Percentiles rank a stretch among this genome's conserved stretches.
Conservation (phyloP, 2,888 invertebrate species). For the Cheilosia pagana region DNA sequence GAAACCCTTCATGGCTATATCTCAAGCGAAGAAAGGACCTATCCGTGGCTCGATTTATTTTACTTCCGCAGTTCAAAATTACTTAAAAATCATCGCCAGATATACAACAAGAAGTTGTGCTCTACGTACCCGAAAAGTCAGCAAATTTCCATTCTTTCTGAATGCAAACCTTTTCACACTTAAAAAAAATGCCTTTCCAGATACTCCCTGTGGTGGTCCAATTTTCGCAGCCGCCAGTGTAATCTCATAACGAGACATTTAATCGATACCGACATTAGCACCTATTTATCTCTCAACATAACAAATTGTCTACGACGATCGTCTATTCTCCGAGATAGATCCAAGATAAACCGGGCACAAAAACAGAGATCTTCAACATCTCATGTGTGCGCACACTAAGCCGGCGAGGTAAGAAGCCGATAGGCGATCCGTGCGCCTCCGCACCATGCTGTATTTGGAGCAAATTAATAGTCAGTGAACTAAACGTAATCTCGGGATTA, state of each 20-base stretch:
- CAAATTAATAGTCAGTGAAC: slow-evolving; percentile 75
- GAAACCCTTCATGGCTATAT: no score
- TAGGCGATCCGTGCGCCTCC: slow-evolving; percentile 45
- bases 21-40: no score
- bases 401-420: slow-evolving; percentile 30
- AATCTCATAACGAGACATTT: slow-evolving; percentile 62
- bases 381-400: slow-evolving; percentile 45
- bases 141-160: no score
- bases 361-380: slow-evolving; percentile 58
- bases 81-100: no score
- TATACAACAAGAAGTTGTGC: no score
- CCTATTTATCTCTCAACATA: slow-evolving; percentile 74
- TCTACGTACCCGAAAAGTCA: no score
- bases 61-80: no score
- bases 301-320: slow-evolving; percentile 73
- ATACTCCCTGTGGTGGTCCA: slow-evolving; percentile 21
- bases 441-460: slow-evolving; percentile 61
- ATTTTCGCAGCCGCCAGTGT: slow-evolving; percentile 62
- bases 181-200: no score
- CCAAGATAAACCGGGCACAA: slow-evolving; percentile 47
- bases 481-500: slow-evolving; percentile 74
- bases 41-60: no score
- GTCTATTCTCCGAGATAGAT: slow-evolving; percentile 46
- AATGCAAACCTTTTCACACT: no score
- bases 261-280: slow-evolving; percentile 75